These are phyloP conservation scores for Anthophora plumipes DNA, from an alignment of 2,888 invertebrate genomes.

Conservation along the genomic window DNA sequence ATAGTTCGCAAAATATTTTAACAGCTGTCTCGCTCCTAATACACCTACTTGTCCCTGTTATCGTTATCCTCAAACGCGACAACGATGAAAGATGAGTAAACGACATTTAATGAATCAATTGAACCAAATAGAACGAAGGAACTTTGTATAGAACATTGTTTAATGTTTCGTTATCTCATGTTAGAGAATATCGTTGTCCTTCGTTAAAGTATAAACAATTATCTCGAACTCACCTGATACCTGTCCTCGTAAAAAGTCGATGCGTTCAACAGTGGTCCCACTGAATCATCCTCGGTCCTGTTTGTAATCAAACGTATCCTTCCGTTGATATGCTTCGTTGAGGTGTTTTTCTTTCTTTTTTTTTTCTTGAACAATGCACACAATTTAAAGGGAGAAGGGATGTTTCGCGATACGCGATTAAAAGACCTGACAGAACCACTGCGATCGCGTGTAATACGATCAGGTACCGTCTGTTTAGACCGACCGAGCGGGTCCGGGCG, in stretches of 20 bases:
- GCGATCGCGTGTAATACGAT: conserved; percentile 37
- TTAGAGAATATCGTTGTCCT: background rate
- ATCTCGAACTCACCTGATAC: conserved; percentile 61
- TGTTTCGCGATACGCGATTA: conserved; percentile 39
- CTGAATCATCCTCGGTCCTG: conserved; percentile 58
- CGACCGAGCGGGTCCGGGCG: conserved; percentile 77
- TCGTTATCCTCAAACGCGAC: conserved; percentile 14
- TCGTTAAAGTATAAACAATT: conserved; percentile 26
- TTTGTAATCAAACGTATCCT: conserved; percentile 22
- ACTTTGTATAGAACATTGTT: background rate
- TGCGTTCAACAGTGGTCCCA: conserved; percentile 60
- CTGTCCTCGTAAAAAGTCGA: conserved; percentile 50
- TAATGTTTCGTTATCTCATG: background rate
- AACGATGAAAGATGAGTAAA: background rate
- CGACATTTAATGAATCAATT: background rate
- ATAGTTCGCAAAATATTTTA: conserved; percentile 16
- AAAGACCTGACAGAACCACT: conserved; percentile 51
- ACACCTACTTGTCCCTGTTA: background rate
- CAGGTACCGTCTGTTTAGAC: conserved; percentile 66
- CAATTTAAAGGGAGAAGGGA: conserved; percentile 19
- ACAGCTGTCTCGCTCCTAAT: conserved; percentile 25
- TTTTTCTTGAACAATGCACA: conserved; percentile 11
- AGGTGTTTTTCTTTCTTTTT: background rate
- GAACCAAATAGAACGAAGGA: background rate
- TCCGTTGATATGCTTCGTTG: background rate